phyloP scores from a whole-genome alignment of 1,140 invertebrate genomes.

The Acarapis woodi region DNA sequence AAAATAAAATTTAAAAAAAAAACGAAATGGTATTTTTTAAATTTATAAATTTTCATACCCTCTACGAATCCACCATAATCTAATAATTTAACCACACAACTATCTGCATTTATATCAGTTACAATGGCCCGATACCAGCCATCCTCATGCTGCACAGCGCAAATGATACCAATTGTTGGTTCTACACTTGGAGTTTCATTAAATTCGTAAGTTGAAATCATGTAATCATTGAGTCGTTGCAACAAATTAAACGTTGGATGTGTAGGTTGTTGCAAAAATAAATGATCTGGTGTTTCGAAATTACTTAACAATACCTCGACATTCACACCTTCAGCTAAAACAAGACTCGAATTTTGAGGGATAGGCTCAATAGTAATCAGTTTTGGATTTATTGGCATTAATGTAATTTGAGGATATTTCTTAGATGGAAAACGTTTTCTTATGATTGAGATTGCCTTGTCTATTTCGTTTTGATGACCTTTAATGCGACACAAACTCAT shows the following conservation, averaged over 20 bases:
- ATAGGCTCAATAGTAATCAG: constrained; percentile 7
- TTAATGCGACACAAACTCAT: no score
- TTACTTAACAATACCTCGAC: constrained; percentile 64
- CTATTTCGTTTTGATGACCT: constrained; percentile 36
- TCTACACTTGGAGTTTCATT: constrained; percentile 22
- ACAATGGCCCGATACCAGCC: constrained; percentile 70
- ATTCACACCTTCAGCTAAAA: constrained; percentile 59
- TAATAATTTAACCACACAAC: constrained; percentile 54
- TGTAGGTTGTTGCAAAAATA: constrained; percentile 74
- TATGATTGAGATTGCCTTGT: constrained; percentile 46
- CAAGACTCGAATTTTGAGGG: constrained; percentile 27
- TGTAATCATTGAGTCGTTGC: constrained; percentile 33
- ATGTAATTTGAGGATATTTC: constrained; percentile 39
- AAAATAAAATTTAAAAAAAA: no score
- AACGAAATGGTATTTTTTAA: no score
- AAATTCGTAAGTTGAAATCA: constrained; percentile 22
- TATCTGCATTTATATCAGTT: constrained; percentile 22
- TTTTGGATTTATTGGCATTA: constrained; percentile 32
- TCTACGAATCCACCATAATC: constrained; percentile 79
- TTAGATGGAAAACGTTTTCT: constrained; percentile 47
- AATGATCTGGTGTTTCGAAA: constrained; percentile 46
- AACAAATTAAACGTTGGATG: constrained; percentile 64
- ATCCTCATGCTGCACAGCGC: constrained; percentile 44
- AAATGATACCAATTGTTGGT: constrained; percentile 43
- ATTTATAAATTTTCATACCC: no score